Conservation (phyloP, 2,888 invertebrate species). For the Eupithecia dodoneata region DNA sequence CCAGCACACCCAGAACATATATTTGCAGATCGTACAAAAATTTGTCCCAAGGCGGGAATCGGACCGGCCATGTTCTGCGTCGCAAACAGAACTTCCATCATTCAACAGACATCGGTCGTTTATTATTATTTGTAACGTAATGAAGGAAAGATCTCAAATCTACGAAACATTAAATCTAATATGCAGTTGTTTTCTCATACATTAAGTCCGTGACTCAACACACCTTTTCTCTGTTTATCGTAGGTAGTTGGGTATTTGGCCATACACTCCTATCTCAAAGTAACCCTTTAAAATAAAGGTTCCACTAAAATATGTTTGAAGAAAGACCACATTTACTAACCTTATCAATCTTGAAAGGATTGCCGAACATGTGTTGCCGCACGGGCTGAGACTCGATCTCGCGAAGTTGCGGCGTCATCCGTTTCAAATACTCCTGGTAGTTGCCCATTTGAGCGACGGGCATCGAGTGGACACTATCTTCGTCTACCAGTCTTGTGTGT, state of each 20-base stretch:
- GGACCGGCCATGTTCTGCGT: too few species aligned
- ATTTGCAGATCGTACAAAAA: too few species aligned
- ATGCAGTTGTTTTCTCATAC: background rate
- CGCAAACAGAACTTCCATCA: too few species aligned
- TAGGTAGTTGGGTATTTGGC: too few species aligned
- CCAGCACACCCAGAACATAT: too few species aligned
- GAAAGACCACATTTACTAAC: constrained; percentile 66
- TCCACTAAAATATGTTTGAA: background rate
- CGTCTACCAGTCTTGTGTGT: constrained; percentile 90
- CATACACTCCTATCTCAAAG: too few species aligned
- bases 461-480: constrained; percentile 97
- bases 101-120: too few species aligned
- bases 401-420: constrained; percentile 94
- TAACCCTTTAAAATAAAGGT: background rate
- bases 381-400: constrained; percentile 98
- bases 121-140: too few species aligned
- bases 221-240: background rate
- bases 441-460: constrained; percentile 99
- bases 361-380: constrained; percentile 99
- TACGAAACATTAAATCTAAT: background rate
- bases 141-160: background rate
- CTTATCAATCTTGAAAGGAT: constrained; percentile 99
- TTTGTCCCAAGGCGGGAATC: too few species aligned
- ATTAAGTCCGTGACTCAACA: background rate
- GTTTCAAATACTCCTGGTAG: constrained; percentile 98